phyloP scores from a whole-genome alignment of 1,140 invertebrate species.

The Globodera ellingtonae region DNA sequence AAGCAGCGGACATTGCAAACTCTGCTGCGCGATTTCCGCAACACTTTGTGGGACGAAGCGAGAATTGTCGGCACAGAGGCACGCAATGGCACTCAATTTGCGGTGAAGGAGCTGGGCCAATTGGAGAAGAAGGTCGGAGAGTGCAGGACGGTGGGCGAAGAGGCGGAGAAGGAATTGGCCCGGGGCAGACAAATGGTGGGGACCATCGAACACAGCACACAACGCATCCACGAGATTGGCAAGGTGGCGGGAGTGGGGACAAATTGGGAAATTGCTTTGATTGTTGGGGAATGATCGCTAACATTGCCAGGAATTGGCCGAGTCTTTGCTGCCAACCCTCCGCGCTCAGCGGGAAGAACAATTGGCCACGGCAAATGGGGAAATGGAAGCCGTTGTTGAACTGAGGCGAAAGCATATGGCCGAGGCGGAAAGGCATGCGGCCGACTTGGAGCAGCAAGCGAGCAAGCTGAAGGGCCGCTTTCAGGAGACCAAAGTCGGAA shows the following conservation, averaged over 20 bases:
- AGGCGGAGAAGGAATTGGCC: conserved; percentile 46
- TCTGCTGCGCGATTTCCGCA: conserved; percentile 54
- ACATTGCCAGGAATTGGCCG: conserved; percentile 36
- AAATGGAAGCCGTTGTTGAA: neutral
- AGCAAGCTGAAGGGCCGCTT: conserved; percentile 39
- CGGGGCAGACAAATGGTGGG: conserved; percentile 43
- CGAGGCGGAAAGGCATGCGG: conserved; percentile 48
- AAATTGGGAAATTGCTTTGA: neutral
- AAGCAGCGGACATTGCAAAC: conserved; percentile 40
- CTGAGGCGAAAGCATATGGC: neutral
- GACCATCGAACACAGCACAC: conserved; percentile 37
- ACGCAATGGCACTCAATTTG: conserved; percentile 37
- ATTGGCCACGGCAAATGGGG: neutral
- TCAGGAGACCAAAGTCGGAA: neutral
- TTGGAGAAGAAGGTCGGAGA: conserved; percentile 42
- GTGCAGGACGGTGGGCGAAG: conserved; percentile 40
- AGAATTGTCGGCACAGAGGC: conserved; percentile 46
- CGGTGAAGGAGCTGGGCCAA: conserved; percentile 38
- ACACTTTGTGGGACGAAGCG: conserved; percentile 56
- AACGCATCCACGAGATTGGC: conserved; percentile 49
- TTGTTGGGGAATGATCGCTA: too few species aligned
- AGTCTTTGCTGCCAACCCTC: conserved; percentile 38
- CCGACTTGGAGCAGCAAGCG: conserved; percentile 47
- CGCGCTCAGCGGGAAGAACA: conserved; percentile 31
- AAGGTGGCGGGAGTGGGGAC: conserved; percentile 15